Percentiles rank a stretch among this genome's conserved stretches.
Evolutionary conservation across 2,888 invertebrate genomes (phyloP).

Genomic region (Agonopterix arenella): DNA sequence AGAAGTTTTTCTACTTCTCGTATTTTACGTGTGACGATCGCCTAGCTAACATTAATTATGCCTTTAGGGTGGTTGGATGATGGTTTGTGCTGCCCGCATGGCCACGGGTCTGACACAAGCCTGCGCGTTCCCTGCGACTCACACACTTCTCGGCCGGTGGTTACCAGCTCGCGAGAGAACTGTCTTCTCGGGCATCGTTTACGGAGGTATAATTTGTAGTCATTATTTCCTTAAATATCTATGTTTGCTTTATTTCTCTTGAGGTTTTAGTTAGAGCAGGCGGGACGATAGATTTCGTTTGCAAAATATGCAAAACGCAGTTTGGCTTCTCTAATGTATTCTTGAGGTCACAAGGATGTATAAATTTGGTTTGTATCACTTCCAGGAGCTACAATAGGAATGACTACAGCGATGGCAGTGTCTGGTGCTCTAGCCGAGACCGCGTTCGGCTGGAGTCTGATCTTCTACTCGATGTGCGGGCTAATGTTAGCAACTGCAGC

Average conservation of each 20-base stretch:
- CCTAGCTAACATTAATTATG: not conserved
- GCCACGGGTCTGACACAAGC: slow-evolving; percentile 83
- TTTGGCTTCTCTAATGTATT: too few species aligned
- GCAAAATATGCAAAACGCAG: too few species aligned
- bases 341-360: too few species aligned
- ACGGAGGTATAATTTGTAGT: slow-evolving; percentile 47
- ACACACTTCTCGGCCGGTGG: slow-evolving; percentile 82
- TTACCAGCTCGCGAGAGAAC: slow-evolving; percentile 79
- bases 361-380: too few species aligned
- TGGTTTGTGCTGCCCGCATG: slow-evolving; percentile 79
- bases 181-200: slow-evolving; percentile 55
- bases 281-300: too few species aligned
- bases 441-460: slow-evolving; percentile 80
- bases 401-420: slow-evolving; percentile 80
- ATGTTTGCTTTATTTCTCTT: too few species aligned
- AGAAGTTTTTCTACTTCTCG: too few species aligned
- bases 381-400: slow-evolving; percentile 62
- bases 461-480: slow-evolving; percentile 79
- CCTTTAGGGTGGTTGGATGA: slow-evolving; percentile 66
- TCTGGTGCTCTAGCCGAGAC: slow-evolving; percentile 79
- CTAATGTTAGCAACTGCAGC: slow-evolving; percentile 72
- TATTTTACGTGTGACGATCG: too few species aligned
- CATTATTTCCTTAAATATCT: too few species aligned
- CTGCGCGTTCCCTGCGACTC: slow-evolving; percentile 79
- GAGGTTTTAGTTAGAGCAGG: too few species aligned